Evolutionary conservation across 2,797 vertebrate species (phyloP).

Genomic region (Morus bassanus): DNA sequence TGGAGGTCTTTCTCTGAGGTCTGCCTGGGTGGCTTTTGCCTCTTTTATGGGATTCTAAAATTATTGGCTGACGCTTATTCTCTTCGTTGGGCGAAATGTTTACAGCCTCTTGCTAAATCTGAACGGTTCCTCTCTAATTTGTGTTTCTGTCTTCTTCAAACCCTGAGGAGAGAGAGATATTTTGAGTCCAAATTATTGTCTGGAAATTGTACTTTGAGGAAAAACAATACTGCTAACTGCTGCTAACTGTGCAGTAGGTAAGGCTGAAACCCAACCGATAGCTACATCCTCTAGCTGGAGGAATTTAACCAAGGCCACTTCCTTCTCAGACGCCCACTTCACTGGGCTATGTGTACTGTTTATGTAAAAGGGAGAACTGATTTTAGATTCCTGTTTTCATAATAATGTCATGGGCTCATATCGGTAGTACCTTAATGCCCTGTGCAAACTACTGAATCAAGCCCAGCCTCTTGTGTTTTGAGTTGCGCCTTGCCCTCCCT

Average conservation of each 20-base stretch:
- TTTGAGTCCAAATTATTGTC: slow-evolving; percentile 25
- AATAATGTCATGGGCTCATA: accelerated
- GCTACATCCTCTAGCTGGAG: background rate
- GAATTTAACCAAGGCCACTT: background rate
- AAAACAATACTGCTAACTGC: background rate
- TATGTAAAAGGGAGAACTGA: background rate
- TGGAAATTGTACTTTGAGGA: background rate
- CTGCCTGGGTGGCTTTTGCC: background rate
- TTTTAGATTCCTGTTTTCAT: background rate
- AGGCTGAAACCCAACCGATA: background rate
- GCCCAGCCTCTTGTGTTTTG: background rate
- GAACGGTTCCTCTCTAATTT: slow-evolving; percentile 40
- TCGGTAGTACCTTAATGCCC: background rate
- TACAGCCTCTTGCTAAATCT: background rate
- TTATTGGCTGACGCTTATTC: background rate
- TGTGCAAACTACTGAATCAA: accelerated
- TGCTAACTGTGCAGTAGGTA: background rate
- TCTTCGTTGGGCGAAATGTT: background rate
- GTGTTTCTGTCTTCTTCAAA: background rate
- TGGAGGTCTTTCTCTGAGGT: background rate
- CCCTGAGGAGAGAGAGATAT: background rate
- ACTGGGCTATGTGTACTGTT: background rate
- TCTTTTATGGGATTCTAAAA: slow-evolving; percentile 31
- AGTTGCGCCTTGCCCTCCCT: background rate
- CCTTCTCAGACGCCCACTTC: background rate